Conservation (phyloP, 2,113 vertebrate species). For the Nyctereutes procyonoides region DNA sequence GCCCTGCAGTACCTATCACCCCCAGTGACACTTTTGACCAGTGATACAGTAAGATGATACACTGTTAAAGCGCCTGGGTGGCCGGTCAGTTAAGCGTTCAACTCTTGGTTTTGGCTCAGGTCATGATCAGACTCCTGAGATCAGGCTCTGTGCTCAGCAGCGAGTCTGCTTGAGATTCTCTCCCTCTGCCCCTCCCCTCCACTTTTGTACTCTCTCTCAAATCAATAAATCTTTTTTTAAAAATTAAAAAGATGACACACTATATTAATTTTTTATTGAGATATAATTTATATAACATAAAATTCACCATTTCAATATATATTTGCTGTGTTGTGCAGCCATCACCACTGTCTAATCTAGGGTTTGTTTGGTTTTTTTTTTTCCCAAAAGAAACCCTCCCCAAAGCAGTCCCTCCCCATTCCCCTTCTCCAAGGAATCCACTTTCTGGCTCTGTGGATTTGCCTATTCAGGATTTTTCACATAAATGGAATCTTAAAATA, state of each 20-base stretch:
- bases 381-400: background rate
- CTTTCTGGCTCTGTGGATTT: background rate
- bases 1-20: accelerated
- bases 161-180: background rate
- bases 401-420: accelerated
- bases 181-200: background rate
- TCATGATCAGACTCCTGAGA: background rate
- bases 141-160: background rate
- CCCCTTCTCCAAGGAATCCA: background rate
- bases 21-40: background rate
- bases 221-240: background rate
- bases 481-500: background rate
- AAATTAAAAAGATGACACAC: background rate
- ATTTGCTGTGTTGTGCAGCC: background rate
- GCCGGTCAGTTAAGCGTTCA: background rate
- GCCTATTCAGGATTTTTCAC: background rate
- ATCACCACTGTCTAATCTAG: background rate
- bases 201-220: background rate
- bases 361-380: too few species aligned
- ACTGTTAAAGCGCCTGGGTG: accelerated
- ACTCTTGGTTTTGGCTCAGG: background rate
- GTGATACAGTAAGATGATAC: background rate
- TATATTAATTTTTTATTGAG: background rate
- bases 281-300: background rate
- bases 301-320: background rate